A percentile compares a stretch with the other conserved stretches of the same genome.
These are phyloP conservation scores for Macaca fascicularis DNA, from an alignment of 2,113 vertebrate species.

Conservation along the genomic window T2T-MFA8v1.1 NC_088378.1:127691001-127691500, in stretches of 20 bases:
- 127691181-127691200: constrained; percentile 12
- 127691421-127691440: background rate
- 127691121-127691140: background rate
- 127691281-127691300: background rate
- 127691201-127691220: background rate
- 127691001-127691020: background rate
- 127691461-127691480: background rate
- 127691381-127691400: background rate
- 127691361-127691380: background rate
- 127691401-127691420: background rate
- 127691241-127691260: too few relatives aligned
- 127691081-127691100: background rate
- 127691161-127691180: background rate
- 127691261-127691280: background rate
- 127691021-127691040: background rate
- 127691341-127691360: background rate
- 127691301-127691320: background rate
- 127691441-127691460: background rate
- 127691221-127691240: background rate
- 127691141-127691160: background rate
- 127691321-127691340: background rate
- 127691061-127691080: background rate
- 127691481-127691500: background rate
- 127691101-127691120: background rate
- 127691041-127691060: background rate